These are phyloP conservation scores for Ochropacha duplaris DNA, from an alignment of 2,888 invertebrate genomes.

Conservation along the genomic window DNA sequence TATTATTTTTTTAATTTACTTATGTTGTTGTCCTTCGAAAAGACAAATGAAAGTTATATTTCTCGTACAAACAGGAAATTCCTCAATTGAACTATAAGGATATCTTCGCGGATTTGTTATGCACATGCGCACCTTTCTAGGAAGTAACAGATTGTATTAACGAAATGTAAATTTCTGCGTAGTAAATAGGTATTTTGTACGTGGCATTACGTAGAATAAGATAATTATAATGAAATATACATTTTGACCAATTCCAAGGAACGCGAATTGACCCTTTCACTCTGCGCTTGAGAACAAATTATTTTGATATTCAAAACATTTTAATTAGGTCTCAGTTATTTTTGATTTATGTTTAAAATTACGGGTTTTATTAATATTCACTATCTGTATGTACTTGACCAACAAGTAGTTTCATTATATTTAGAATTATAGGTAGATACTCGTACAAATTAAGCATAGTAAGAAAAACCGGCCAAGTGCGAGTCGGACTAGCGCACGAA, in stretches of 20 bases:
- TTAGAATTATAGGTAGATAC: no score
- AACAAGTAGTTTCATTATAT: no score
- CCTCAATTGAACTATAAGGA: neutral
- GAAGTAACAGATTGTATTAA: conserved; percentile 20
- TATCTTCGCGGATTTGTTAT: conserved; percentile 22
- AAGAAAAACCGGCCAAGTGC: no score
- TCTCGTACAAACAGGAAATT: conserved; percentile 4
- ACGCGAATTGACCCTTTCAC: conserved; percentile 45
- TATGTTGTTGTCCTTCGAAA: conserved; percentile 22
- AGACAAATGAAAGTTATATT: conserved; percentile 13
- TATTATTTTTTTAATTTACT: conserved; percentile 12
- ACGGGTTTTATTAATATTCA: neutral
- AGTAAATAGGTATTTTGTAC: conserved; percentile 14
- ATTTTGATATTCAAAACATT: conserved; percentile 20
- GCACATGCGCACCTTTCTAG: conserved; percentile 28
- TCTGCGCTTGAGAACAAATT: conserved; percentile 20
- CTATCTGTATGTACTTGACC: no score
- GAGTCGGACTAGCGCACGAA: no score
- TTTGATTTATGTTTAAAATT: conserved; percentile 8
- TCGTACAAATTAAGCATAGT: no score
- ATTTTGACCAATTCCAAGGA: conserved; percentile 23
- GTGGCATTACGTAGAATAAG: conserved; percentile 22
- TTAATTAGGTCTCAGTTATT: conserved; percentile 6
- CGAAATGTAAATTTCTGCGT: conserved; percentile 11
- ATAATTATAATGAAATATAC: conserved; percentile 12